Conservation (phyloP, 2,113 vertebrate species). For the Ardeotis arabs region DNA sequence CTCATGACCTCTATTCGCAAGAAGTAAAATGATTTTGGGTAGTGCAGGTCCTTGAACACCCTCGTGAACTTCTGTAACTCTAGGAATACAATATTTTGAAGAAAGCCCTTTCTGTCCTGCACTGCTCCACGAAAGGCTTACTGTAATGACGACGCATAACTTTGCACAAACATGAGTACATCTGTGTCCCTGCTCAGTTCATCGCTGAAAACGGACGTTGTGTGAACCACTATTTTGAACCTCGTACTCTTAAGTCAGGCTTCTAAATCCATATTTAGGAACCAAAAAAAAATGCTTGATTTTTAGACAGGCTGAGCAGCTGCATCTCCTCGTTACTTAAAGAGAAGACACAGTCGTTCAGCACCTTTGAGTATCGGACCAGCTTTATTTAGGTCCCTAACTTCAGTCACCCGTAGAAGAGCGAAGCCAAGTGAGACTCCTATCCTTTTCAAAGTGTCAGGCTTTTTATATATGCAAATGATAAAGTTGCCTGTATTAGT, state of each 20-base stretch:
- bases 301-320: not conserved
- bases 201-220: not conserved
- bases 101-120: not conserved
- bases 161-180: not conserved
- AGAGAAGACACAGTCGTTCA: not conserved
- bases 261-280: conserved; percentile 13
- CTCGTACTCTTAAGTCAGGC: not conserved
- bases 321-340: not conserved
- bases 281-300: not conserved
- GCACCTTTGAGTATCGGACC: not conserved
- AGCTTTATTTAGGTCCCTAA: conserved; percentile 17
- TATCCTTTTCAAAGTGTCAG: not conserved
- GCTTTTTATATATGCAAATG: not conserved
- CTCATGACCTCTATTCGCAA: not conserved
- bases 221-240: not conserved
- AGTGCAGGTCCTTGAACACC: not conserved
- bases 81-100: not conserved
- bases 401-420: not conserved
- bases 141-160: fast-evolving
- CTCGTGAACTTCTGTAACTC: not conserved
- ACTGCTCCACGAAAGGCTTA: not conserved
- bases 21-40: not conserved
- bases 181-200: not conserved
- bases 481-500: not conserved
- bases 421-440: not conserved